Percentiles rank a stretch among this genome's conserved stretches.
Conservation (phyloP, 2,797 vertebrate species). For the Lagorchestes hirsutus region DNA sequence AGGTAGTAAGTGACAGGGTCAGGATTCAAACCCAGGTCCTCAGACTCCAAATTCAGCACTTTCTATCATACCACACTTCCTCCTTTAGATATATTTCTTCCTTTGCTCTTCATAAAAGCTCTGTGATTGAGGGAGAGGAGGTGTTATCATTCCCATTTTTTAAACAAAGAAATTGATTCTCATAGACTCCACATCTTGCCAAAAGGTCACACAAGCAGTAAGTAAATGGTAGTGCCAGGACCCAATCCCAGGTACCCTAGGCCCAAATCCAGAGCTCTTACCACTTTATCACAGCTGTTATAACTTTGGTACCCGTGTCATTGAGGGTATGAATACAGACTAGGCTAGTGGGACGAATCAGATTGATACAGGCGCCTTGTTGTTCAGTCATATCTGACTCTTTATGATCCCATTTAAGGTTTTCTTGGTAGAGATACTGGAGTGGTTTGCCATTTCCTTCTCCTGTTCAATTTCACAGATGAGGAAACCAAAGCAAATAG, state of each 20-base stretch:
- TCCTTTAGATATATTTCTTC: background rate
- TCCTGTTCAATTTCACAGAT: background rate
- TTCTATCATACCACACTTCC: background rate
- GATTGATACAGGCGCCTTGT: background rate
- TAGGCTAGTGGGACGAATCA: background rate
- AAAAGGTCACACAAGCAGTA: background rate
- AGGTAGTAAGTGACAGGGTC: background rate
- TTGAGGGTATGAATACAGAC: background rate
- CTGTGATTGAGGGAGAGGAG: background rate
- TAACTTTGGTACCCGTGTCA: background rate
- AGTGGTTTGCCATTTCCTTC: background rate
- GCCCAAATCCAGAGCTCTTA: background rate
- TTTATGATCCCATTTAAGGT: background rate
- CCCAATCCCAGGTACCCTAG: background rate
- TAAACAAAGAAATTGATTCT: background rate
- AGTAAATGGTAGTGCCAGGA: background rate
- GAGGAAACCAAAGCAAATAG: background rate
- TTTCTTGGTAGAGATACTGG: background rate
- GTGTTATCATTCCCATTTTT: background rate
- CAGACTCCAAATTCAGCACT: background rate
- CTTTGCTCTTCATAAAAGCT: background rate
- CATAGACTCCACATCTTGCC: background rate
- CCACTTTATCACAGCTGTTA: background rate
- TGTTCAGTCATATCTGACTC: background rate
- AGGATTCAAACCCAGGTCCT: background rate